Evolutionary conservation across 2,888 invertebrate genomes (phyloP).

Genomic region (Acronicta alni): DNA sequence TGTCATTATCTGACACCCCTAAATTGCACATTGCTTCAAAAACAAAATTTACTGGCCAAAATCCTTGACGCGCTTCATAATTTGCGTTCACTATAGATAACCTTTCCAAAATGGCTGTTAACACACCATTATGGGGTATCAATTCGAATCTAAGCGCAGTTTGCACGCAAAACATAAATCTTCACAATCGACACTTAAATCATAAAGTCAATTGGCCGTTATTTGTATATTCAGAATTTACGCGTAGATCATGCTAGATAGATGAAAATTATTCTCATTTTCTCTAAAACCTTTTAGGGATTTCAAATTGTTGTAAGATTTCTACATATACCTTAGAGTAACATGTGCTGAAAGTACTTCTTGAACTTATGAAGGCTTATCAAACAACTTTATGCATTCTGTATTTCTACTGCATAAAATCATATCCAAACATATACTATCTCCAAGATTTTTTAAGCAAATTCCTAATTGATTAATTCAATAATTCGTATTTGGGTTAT

Average conservation of each 20-base stretch:
- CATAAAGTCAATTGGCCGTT: slow-evolving; percentile 39
- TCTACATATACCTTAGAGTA: too few species aligned
- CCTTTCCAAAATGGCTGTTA: slow-evolving; percentile 45
- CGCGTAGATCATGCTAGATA: slow-evolving; percentile 17
- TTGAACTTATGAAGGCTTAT: too few species aligned
- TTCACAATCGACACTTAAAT: slow-evolving; percentile 43
- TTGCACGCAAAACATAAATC: slow-evolving; percentile 52
- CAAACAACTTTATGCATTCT: too few species aligned
- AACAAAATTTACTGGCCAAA: slow-evolving; percentile 24
- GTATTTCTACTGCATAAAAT: too few species aligned
- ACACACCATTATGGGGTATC: slow-evolving; percentile 48
- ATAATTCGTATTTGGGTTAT: too few species aligned
- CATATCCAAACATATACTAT: too few species aligned
- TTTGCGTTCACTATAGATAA: slow-evolving; percentile 36
- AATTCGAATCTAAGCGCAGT: slow-evolving; percentile 42
- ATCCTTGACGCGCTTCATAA: slow-evolving; percentile 36
- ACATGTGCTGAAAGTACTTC: too few species aligned
- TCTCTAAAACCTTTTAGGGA: slow-evolving; percentile 2
- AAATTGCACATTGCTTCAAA: slow-evolving; percentile 28
- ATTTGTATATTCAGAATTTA: slow-evolving; percentile 36
- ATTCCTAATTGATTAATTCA: too few species aligned
- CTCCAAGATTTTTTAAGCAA: too few species aligned
- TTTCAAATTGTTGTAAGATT: not conserved
- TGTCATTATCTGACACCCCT: slow-evolving; percentile 4
- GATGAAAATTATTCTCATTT: slow-evolving; percentile 24